Base-by-base conservation (phyloP, 2,888 invertebrate genomes). In the Melanostoma mellinum region DNA sequence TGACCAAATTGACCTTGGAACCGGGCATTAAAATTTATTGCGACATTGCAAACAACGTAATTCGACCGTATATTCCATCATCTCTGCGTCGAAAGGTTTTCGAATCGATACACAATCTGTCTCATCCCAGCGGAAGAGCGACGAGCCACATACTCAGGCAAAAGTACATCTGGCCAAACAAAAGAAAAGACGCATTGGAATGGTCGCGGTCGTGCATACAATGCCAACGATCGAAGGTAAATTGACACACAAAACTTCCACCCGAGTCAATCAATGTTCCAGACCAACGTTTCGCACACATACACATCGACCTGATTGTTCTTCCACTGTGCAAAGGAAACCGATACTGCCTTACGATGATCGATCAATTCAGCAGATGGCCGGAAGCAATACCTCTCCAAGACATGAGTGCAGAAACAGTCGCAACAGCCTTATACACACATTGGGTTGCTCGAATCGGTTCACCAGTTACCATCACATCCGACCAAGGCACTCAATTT, bases 191-290 rank as follows among this genome's bases (percentile, higher is more conserved):
- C 52, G 74, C 65, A 5, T 35, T 74, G 35, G 40, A 74, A 2
- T 74, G 65, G 56, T 74, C 74, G 40, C 56, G 58, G 4, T 60
- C 48, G 6, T 67, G 74, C 36, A n/a, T 58, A 3, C 42, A 58
- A 44, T 75, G 52, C 36, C 58, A 75, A 58, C 67, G 61, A 3
- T 74, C 58, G 0, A 74, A 67, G 2, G 36, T 74, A 0, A 38
- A 75, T 5, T 8, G 52, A 4, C 90, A 89, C 85, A 86, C 85
- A n/a, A 48, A 30, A 2, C 55, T 50, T 35, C 20, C 86, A 0
- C 86, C 86, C 6, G 71, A 68, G 3, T 32, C 50, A 55, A 72
- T 67, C 46, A 3, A 85, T 86, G 55, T 63, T 56, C 42, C 72
- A 9, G 75, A 68, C 0, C 44, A 71, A 4, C 72, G 72, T 9